Percentiles rank a stretch among this genome's conserved stretches.
Evolutionary conservation across 2,113 vertebrate genomes (phyloP).

Genomic region (Neodon shergylaensis): DNA sequence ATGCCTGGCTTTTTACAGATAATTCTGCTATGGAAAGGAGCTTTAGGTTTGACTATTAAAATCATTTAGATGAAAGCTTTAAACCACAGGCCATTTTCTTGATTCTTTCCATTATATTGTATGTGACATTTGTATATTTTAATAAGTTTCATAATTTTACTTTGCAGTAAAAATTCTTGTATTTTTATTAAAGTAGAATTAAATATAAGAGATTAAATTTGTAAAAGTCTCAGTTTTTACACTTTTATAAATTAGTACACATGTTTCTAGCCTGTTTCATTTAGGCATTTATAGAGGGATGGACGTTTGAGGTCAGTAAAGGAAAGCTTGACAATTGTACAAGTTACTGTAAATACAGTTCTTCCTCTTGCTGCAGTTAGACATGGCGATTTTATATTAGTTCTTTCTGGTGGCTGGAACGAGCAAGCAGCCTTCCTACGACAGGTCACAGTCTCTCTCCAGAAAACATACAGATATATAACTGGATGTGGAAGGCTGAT

Average conservation of each 20-base stretch:
- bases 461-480: neutral
- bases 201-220: conserved; percentile 50
- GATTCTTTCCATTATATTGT: neutral
- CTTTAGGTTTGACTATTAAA: conserved; percentile 21
- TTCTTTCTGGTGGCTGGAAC: neutral
- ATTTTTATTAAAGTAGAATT: conserved; percentile 58
- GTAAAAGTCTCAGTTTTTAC: neutral
- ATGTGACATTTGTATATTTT: conserved; percentile 32
- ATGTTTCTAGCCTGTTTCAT: conserved; percentile 33
- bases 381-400: neutral
- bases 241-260: neutral
- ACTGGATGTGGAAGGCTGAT: neutral
- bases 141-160: conserved; percentile 47
- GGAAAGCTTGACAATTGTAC: neutral
- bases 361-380: neutral
- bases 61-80: conserved; percentile 4
- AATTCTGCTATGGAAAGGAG: conserved; percentile 25
- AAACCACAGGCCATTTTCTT: neutral
- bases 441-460: neutral
- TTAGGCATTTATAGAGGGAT: neutral
- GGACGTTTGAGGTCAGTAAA: conserved; percentile 13
- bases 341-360: neutral
- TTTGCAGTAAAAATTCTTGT: neutral
- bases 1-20: neutral
- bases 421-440: too few relatives aligned